Base-by-base conservation (phyloP, 2,113 vertebrate species). In the Oplegnathus fasciatus region DNA sequence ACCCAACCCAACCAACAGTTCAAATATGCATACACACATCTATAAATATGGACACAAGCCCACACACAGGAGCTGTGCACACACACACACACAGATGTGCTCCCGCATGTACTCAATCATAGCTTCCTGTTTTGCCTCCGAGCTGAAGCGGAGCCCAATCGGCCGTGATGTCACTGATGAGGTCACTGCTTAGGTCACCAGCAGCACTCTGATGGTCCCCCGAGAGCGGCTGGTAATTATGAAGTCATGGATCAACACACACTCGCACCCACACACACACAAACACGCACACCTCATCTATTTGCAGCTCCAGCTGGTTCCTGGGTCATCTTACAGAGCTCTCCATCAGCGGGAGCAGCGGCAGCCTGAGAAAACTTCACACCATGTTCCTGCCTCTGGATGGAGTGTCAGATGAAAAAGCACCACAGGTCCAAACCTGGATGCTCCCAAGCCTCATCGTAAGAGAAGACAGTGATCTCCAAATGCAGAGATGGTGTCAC, bases 141-240 rank as follows among this genome's bases (percentile, higher is more conserved):
- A 82, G 88, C 78, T 40, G 64, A 75, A 86, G 77, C 70, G 34
- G 61, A 89, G 85, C 83, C 78, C 67, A 37, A 69, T 80, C 18
- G 75, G 82, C 80, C 34, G 86, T 94, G 93, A 95, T 93, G 93
- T 95, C 94, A 95, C 90, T 90, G 93, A 91, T 94, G 94, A 95
- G 91, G 92, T 95, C 92, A 94, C 86, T 64, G 81, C 88, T 91
- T 88, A 89, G 92, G 92, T 95, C 93, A 92, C 85, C 83, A 79
- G 84, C 90, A 88, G 91, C 89, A 86, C 89, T 86, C 78, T 40
- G 89, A 90, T 67, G 83, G 66, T 90, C 91, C 88, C 90, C 44
- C 0, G 89, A 72, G 84, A 86, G 74, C 9, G 0, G 60, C 70
- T 22, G 78, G 87, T 87, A 87, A 93, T 94, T 90, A 92, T 89